A percentile compares a stretch with the other conserved stretches of the same genome.
phyloP scores from a whole-genome alignment of 1,140 invertebrate genomes.

The Lerema accius region DNA sequence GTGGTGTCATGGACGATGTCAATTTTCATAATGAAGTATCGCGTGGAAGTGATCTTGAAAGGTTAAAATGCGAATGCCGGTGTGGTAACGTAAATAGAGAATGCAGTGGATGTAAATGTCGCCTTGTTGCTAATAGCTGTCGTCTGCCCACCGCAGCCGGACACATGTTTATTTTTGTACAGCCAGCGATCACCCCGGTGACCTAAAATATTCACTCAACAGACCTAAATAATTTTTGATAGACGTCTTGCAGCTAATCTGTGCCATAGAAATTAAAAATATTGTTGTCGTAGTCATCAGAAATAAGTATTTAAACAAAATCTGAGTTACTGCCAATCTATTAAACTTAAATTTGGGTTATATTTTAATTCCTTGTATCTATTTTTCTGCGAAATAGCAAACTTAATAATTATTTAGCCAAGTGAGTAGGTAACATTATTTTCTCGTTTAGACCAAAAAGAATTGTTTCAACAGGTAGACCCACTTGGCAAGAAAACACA shows the following conservation, averaged over 20 bases:
- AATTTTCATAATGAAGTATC: background rate
- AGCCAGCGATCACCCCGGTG: conserved; percentile 46
- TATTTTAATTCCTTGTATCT: too few relatives aligned
- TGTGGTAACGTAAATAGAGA: conserved; percentile 66
- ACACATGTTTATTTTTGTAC: conserved; percentile 62
- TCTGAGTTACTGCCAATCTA: too few relatives aligned
- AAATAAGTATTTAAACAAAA: too few relatives aligned
- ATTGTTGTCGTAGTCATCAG: too few relatives aligned
- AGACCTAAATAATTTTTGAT: conserved; percentile 67
- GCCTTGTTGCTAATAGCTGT: conserved; percentile 58
- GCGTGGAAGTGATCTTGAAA: background rate
- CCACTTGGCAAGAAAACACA: conserved; percentile 15
- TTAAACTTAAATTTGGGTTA: too few relatives aligned
- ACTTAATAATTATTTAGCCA: background rate
- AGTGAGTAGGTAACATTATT: background rate
- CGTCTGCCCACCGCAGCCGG: conserved; percentile 43
- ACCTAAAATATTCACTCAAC: conserved; percentile 53
- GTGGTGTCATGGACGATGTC: too few relatives aligned
- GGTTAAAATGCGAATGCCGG: conserved; percentile 32
- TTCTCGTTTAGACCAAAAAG: background rate
- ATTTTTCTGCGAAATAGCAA: too few relatives aligned
- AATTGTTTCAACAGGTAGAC: conserved; percentile 14
- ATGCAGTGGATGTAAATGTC: conserved; percentile 70
- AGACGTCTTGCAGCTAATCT: conserved; percentile 40
- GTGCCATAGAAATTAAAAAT: too few relatives aligned